Evolutionary conservation across 2,797 vertebrate species (phyloP).

Genomic region (Synanceia verrucosa): DNA sequence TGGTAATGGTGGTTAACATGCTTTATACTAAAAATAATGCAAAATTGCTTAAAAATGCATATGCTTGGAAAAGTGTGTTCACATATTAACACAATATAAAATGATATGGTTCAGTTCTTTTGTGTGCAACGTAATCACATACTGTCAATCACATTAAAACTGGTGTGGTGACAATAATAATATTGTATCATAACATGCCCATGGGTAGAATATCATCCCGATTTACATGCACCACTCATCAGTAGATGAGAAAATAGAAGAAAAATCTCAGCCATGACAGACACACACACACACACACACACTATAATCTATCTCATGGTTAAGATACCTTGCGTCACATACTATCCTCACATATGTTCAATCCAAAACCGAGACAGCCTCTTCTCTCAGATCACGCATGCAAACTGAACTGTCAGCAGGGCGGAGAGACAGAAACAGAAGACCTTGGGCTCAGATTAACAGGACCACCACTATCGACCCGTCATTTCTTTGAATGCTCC

Average conservation of each 20-base stretch:
- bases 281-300: too few species aligned
- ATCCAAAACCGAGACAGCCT: background rate
- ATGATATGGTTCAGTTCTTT: background rate
- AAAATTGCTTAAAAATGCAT: background rate
- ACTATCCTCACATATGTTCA: background rate
- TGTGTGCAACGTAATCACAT: background rate
- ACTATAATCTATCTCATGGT: background rate
- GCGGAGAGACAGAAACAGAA: background rate
- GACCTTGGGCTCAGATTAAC: background rate
- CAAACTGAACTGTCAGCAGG: conserved; percentile 4
- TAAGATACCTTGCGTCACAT: background rate
- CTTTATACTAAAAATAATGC: too few species aligned
- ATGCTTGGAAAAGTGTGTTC: background rate
- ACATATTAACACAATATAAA: background rate
- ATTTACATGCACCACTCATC: background rate
- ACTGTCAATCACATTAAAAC: background rate
- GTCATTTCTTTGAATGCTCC: conserved; percentile 31
- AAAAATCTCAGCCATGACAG: background rate
- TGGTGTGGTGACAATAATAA: too few species aligned
- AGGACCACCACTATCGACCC: conserved; percentile 25
- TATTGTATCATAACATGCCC: background rate
- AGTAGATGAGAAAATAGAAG: background rate
- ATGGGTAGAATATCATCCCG: background rate
- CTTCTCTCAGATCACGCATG: background rate
- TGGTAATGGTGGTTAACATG: background rate